phyloP scores from a whole-genome alignment of 2,797 vertebrate species.

The Bradypus variegatus region DNA sequence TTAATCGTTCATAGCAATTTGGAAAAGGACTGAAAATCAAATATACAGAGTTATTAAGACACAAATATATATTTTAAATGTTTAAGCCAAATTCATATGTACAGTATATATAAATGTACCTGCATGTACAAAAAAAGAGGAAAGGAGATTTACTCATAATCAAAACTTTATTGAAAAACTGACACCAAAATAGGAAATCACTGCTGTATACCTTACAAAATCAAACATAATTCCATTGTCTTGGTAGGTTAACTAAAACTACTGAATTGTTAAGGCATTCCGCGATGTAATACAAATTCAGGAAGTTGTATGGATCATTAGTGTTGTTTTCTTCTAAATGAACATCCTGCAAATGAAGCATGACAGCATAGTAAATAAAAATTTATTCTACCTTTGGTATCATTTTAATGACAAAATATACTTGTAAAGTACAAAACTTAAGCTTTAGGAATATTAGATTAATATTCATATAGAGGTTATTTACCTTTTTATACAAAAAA shows the following conservation, averaged over 20 bases:
- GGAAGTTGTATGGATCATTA: constrained; percentile 65
- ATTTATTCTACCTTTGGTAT: neutral
- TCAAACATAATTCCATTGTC: constrained; percentile 56
- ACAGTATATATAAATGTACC: neutral
- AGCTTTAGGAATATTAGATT: constrained; percentile 4
- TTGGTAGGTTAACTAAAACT: constrained; percentile 56
- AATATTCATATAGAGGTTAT: neutral
- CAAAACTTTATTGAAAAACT: constrained; percentile 72
- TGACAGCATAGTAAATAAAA: neutral
- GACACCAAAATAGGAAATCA: constrained; percentile 66
- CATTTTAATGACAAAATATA: constrained; percentile 32
- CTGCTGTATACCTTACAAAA: constrained; percentile 60
- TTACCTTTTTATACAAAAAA: constrained; percentile 17
- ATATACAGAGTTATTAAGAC: neutral
- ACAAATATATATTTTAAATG: constrained; percentile 23
- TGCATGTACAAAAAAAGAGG: neutral
- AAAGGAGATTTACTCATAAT: constrained; percentile 60
- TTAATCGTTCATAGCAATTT: neutral
- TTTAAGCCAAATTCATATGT: constrained; percentile 21
- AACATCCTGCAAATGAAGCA: constrained; percentile 82
- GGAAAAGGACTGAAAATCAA: neutral
- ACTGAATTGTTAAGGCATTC: constrained; percentile 71
- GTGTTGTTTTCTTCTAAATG: constrained; percentile 89
- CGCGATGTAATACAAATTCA: constrained; percentile 57
- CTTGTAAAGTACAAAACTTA: neutral